A percentile compares a stretch with the other conserved stretches of the same genome.
Conservation (phyloP, 2,113 vertebrate species). For the Mugil cephalus region DNA sequence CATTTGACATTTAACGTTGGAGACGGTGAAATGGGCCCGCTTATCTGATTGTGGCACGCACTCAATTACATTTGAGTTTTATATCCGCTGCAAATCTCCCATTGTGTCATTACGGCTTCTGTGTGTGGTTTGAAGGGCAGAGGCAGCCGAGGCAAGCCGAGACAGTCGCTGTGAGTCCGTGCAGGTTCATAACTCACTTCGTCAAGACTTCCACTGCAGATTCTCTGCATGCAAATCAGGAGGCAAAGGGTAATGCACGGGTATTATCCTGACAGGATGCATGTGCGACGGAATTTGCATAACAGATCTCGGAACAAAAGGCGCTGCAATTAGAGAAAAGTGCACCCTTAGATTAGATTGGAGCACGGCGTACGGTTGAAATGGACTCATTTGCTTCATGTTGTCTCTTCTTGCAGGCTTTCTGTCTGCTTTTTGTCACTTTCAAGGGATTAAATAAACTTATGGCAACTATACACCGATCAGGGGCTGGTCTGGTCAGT, state of each 20-base stretch:
- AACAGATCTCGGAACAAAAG: background rate
- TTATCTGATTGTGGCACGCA: constrained; percentile 78
- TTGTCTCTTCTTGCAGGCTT: constrained; percentile 8
- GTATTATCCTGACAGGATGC: constrained; percentile 25
- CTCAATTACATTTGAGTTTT: constrained; percentile 75
- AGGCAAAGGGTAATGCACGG: constrained; percentile 15
- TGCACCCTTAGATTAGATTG: background rate
- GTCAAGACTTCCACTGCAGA: constrained; percentile 25
- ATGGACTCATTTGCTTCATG: background rate
- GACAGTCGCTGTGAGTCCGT: constrained; percentile 16
- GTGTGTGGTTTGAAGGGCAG: constrained; percentile 49
- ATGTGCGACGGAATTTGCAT: constrained; percentile 7
- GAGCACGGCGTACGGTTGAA: too few relatives aligned
- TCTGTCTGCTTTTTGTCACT: constrained; percentile 22
- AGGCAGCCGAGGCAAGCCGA: constrained; percentile 4
- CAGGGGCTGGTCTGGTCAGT: too few relatives aligned
- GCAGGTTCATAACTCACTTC: constrained; percentile 50
- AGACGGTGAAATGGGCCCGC: constrained; percentile 52
- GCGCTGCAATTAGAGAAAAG: too few relatives aligned
- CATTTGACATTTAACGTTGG: constrained; percentile 59
- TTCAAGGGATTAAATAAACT: constrained; percentile 23
- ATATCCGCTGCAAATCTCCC: constrained; percentile 73
- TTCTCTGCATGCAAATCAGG: constrained; percentile 48
- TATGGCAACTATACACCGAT: background rate
- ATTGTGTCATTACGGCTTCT: constrained; percentile 59